Evolutionary conservation across 2,888 invertebrate genomes (phyloP), one percentile per base, ranked within the genome.

Genomic region (Drosophila buzzatii): DNA sequence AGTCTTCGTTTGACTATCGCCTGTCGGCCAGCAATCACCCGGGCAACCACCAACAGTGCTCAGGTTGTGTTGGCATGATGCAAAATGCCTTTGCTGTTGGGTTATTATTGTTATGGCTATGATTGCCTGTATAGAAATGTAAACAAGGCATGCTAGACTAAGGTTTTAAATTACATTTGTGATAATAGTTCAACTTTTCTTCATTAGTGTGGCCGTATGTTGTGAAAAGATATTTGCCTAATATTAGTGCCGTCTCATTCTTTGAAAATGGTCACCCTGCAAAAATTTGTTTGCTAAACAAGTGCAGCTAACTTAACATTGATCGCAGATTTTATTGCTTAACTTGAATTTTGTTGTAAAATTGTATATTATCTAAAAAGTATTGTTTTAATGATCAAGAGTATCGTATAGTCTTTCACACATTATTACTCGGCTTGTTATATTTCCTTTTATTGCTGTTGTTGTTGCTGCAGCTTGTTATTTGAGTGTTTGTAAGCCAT

Each of bases 401-500:
- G 47, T 75, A 59, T 61, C 41, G 51, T 18, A 2, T n/a, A n/a
- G 57, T 42, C 42, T 27, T 16, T 8, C 49, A 35, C 16, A 27
- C 4, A 10, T 8, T 20, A 14, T 35, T 3, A 35, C 10, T n/a
- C 35, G 20, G 41, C 45, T 55, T 64, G 52, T 45, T 72, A 72
- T 56, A 47, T 68, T 69, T 72, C 59, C 45, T 45, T 55, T 61
- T 70, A 63, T 68, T 70, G 57, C 62, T 78, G 37, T 60, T 70
- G 69, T 49, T 66, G 73, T 41, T 62, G 49, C 23, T 68, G 70
- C 64, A 70, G 64, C 73, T 77, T 73, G 71, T 67, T 72, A 74
- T 71, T 76, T 85, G 87, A 82, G 83, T 85, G 85, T 76, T 81
- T 80, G 80, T 82, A 85, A 85, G 83, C 82, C 85, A 87, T 85